These are phyloP conservation scores for Urocynchramus pylzowi DNA, from an alignment of 2,113 vertebrate genomes.

Conservation along the genomic window DNA sequence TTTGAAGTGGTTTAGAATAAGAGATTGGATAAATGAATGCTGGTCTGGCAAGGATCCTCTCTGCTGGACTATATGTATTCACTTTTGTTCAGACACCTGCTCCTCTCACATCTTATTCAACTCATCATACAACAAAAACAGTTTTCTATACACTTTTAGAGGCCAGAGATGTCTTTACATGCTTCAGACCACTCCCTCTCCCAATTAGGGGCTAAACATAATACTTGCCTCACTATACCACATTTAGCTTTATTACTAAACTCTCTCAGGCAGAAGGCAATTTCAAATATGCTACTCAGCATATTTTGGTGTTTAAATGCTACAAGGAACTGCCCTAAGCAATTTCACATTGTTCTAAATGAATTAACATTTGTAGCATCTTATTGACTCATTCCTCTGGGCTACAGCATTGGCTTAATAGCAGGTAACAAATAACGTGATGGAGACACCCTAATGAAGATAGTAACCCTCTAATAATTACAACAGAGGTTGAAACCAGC, in stretches of 20 bases:
- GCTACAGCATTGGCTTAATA: constrained; percentile 36
- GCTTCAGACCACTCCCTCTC: constrained; percentile 18
- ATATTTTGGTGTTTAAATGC: constrained; percentile 13
- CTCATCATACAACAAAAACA: neutral
- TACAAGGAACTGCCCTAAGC: constrained; percentile 25
- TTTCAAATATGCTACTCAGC: constrained; percentile 20
- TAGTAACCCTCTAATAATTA: neutral
- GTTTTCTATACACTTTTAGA: neutral
- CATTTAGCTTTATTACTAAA: constrained; percentile 39
- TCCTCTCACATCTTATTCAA: neutral
- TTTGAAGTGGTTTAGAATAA: neutral
- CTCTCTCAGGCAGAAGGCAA: constrained; percentile 13
- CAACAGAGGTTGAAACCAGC: neutral
- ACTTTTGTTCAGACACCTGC: constrained; percentile 7
- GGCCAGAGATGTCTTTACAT: constrained; percentile 13
- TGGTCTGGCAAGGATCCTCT: neutral
- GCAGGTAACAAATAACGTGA: neutral
- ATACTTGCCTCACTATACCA: neutral
- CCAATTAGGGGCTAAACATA: constrained; percentile 11
- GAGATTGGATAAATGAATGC: neutral
- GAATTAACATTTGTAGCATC: constrained; percentile 33
- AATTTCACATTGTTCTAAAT: constrained; percentile 44
- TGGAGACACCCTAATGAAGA: constrained; percentile 10
- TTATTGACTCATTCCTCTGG: constrained; percentile 34
- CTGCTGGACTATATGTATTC: neutral